Evolutionary conservation across 92 coral and sea anemone genomes (phyloP).

Genomic region (Palythoa heliodiscus): DNA sequence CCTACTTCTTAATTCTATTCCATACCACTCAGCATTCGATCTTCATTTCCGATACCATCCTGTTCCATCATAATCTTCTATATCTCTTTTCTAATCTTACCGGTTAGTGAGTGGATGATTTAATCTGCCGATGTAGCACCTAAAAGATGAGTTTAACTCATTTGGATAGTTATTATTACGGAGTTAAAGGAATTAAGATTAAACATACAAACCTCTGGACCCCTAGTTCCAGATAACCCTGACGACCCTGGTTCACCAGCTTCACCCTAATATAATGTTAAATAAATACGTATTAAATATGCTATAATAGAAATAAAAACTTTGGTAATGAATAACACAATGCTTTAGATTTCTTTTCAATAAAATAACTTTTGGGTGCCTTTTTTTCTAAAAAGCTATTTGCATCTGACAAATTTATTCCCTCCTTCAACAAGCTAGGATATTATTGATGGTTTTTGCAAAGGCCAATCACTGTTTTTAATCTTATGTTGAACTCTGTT

Average conservation of each 20-base stretch:
- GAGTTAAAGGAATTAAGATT: neutral
- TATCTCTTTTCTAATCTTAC: neutral
- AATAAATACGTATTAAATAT: neutral
- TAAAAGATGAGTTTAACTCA: neutral
- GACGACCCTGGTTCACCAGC: neutral
- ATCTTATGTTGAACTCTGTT: no score
- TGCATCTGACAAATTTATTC: no score
- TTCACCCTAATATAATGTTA: neutral
- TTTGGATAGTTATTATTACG: neutral
- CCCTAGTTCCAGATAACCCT: neutral
- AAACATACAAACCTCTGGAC: neutral
- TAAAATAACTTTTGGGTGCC: no score
- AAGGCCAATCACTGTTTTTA: no score
- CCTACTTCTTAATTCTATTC: neutral
- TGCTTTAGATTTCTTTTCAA: no score
- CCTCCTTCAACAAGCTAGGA: no score
- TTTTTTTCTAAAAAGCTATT: no score
- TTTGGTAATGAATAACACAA: no score
- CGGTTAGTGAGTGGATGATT: neutral
- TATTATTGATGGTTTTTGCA: no score
- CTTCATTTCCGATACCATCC: neutral
- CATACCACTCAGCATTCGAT: neutral
- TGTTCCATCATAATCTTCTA: neutral
- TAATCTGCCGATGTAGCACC: neutral
- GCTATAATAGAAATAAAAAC: neutral